Evolutionary conservation across 2,888 invertebrate genomes (phyloP).

Genomic region (Heteromyza rotundicornis): DNA sequence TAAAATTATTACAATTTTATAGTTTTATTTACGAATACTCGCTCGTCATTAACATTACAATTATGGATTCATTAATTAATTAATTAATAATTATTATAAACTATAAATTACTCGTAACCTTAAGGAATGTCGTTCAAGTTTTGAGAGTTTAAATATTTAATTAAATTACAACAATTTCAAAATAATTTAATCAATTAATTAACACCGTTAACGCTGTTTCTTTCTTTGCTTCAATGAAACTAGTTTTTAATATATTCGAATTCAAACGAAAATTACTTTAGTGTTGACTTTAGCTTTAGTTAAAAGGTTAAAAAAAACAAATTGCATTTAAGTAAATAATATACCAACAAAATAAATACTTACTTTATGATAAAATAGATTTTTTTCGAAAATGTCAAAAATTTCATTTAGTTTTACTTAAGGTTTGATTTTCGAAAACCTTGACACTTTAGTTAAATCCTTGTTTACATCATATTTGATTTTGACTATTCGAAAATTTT

Average conservation of each 20-base stretch:
- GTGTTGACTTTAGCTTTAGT: conserved; percentile 22
- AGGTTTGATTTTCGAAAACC: no score
- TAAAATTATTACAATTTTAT: conserved; percentile 7
- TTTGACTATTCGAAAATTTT: no score
- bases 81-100: conserved; percentile 9
- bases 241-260: conserved; percentile 33
- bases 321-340: conserved; percentile 52
- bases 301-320: conserved; percentile 44
- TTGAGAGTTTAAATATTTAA: conserved; percentile 29
- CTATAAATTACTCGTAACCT: conserved; percentile 10
- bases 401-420: no score
- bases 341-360: conserved; percentile 28
- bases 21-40: neutral
- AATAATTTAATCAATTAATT: conserved; percentile 19
- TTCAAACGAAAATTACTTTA: conserved; percentile 36
- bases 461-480: no score
- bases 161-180: conserved; percentile 32
- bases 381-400: no score
- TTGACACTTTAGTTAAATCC: no score
- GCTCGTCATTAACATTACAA: conserved; percentile 5
- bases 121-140: conserved; percentile 41
- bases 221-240: conserved; percentile 32
- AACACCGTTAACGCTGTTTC: conserved; percentile 24
- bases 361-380: conserved; percentile 31
- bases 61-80: neutral